Base-by-base conservation (phyloP, 2,888 invertebrate genomes). In the Hypolimnas misippus region DNA sequence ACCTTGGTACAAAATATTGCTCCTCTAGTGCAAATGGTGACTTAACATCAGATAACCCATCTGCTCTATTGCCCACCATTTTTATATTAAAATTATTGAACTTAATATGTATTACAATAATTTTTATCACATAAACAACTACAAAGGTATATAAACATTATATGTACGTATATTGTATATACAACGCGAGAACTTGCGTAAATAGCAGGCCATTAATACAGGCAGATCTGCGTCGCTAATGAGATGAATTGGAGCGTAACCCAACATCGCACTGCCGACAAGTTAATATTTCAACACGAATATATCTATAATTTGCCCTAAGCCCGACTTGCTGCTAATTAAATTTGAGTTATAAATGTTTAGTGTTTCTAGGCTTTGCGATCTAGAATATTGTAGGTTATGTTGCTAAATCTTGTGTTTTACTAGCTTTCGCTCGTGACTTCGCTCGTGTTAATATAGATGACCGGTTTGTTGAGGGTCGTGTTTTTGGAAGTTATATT, bases 241-340 rank as follows among this genome's bases (percentile, higher is more conserved):
- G 63, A 58, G 61, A 63, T 38, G 63, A 66, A 63, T 57, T 63
- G 55, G 64, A 66, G 66, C 64, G 51, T 55, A 38, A 38, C 31
- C 53, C 63, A 49, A 56, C 63, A 57, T 66, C 59, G 49, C 55
- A 46, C 14, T 42, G 21, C 44, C 17, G 38, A 63, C 52, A 33
- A 58, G 61, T 55, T 58, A 56, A 63, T 66, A 66, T 66, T 66
- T 63, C 66, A 58, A 63, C 57, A 63, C 46, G 51, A 57, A 42
- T 49, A 21, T 44, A 57, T 31, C 54, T 42, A 60, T 63, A 66
- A 63, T 54, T 63, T 52, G 57, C 46, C 53, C 55, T 56, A 51
- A 63, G 57, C 57, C 16, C 40, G 52, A 61, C 57, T 63, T 66
- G 57, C 57, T 54, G 61, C 51, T 63, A 66, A 66, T 66, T 66